Conservation (phyloP, 1,140 invertebrate genomes). For the Microplitis mediator region DNA sequence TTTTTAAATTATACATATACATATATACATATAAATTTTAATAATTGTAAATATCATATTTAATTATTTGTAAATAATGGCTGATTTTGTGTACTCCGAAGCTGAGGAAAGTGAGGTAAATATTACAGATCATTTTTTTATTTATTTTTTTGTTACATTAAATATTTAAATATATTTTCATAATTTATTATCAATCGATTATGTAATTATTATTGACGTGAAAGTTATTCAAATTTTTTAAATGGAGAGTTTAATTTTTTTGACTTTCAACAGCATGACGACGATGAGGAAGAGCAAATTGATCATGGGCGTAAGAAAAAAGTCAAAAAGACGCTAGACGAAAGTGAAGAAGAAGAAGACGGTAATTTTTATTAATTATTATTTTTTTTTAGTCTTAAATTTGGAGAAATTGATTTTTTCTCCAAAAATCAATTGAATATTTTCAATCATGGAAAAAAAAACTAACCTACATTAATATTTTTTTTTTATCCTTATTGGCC, state of each 20-base stretch:
- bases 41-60: background rate
- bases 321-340: conserved; percentile 67
- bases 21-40: background rate
- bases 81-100: conserved; percentile 82
- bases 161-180: background rate
- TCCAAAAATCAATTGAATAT: background rate
- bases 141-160: background rate
- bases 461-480: too few species aligned
- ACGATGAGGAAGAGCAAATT: conserved; percentile 70
- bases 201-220: background rate
- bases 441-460: too few species aligned
- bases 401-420: background rate
- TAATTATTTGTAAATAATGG: conserved; percentile 61
- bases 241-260: conserved; percentile 23
- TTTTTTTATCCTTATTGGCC: too few species aligned
- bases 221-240: background rate
- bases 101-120: conserved; percentile 83
- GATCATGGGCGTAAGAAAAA: conserved; percentile 69
- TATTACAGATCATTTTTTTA: conserved; percentile 27
- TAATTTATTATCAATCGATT: background rate
- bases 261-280: conserved; percentile 25
- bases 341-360: conserved; percentile 70
- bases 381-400: background rate
- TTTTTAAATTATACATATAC: too few species aligned
- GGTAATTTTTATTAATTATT: conserved; percentile 45